A percentile compares a stretch with the other conserved stretches of the same genome.
Conservation (phyloP, 1,140 invertebrate species). For the Listronotus oregonensis region DNA sequence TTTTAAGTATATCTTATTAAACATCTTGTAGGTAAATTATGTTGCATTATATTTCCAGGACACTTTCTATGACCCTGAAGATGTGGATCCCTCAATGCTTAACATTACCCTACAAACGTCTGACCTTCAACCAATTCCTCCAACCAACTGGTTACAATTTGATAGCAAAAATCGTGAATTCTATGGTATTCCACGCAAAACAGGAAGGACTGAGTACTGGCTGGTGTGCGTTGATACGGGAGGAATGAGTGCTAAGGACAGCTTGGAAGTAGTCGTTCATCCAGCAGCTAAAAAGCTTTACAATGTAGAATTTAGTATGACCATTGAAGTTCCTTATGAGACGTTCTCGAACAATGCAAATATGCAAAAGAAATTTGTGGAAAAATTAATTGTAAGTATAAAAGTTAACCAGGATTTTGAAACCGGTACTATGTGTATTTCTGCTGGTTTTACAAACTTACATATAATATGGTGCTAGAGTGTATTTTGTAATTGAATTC, state of each 20-base stretch:
- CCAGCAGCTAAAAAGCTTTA: constrained; percentile 60
- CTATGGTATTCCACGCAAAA: constrained; percentile 79
- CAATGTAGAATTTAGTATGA: constrained; percentile 79
- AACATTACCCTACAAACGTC: constrained; percentile 74
- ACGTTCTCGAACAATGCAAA: constrained; percentile 71
- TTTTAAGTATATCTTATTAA: too few relatives aligned
- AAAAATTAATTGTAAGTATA: constrained; percentile 64
- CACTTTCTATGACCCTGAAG: constrained; percentile 88
- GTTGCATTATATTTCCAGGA: constrained; percentile 63
- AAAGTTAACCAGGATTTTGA: constrained; percentile 2
- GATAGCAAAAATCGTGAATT: constrained; percentile 88
- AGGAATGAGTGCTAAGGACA: constrained; percentile 74
- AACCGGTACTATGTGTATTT: constrained; percentile 6
- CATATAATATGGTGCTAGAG: too few relatives aligned
- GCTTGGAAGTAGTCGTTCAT: constrained; percentile 76
- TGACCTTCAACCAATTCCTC: constrained; percentile 69
- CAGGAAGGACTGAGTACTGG: constrained; percentile 76
- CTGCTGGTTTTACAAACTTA: background rate
- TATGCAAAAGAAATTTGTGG: constrained; percentile 76
- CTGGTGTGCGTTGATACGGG: constrained; percentile 74
- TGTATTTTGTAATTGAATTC: too few relatives aligned
- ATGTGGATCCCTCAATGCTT: constrained; percentile 74
- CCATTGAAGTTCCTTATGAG: constrained; percentile 73
- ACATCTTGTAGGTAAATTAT: too few relatives aligned
- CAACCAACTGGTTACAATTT: constrained; percentile 86